phyloP scores from a whole-genome alignment of 2,888 invertebrate genomes.

The Sclerodermus sp. region DNA sequence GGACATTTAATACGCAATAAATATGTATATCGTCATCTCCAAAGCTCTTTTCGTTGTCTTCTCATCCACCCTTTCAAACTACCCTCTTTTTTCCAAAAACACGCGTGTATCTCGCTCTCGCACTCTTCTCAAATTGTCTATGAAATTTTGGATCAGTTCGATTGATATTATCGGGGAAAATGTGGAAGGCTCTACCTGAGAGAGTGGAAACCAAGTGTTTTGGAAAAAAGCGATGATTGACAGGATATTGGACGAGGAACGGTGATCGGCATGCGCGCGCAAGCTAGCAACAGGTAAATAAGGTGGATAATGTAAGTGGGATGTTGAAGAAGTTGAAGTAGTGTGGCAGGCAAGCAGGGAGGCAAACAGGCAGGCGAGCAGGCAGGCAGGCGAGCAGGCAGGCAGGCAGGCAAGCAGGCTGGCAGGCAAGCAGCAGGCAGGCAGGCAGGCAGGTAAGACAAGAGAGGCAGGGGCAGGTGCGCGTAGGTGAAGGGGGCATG shows the following conservation, averaged over 20 bases:
- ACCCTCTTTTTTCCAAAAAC: no score
- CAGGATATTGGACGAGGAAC: conserved; percentile 6
- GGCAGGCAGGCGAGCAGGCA: conserved; percentile 1
- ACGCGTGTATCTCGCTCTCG: no score
- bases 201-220: no score
- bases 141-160: no score
- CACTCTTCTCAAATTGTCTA: no score
- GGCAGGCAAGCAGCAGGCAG: conserved; percentile 2
- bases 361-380: conserved; percentile 4
- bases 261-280: conserved; percentile 24
- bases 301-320: neutral
- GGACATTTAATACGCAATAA: conserved; percentile 49
- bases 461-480: conserved; percentile 27
- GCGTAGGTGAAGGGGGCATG: conserved; percentile 19
- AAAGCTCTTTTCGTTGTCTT: neutral
- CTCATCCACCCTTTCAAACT: no score
- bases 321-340: no score
- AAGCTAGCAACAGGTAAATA: conserved; percentile 44
- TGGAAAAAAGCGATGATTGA: no score
- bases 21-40: conserved; percentile 40
- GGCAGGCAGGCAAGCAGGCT: conserved; percentile 3
- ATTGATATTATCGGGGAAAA: no score
- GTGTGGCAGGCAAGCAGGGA: neutral
- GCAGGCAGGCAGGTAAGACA: conserved; percentile 3
- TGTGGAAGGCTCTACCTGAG: no score